Evolutionary conservation across 2,113 vertebrate species (phyloP).

Genomic region (Sander lucioperca): DNA sequence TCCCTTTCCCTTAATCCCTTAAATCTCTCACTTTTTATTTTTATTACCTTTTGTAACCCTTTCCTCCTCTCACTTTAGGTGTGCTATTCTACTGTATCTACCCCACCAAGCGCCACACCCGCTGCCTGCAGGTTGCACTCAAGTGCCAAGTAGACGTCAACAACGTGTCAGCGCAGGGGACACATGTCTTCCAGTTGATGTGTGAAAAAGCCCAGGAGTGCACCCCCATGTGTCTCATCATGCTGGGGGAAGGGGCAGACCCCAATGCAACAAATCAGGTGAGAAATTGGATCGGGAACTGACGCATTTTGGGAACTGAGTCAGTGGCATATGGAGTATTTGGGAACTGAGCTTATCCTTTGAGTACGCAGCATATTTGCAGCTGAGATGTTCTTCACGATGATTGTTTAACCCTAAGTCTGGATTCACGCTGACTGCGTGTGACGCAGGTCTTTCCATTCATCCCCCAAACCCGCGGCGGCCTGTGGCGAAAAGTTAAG

Average conservation of each 20-base stretch:
- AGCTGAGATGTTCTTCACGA: not conserved
- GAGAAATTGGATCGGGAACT: not conserved
- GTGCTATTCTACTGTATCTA: slow-evolving; percentile 92
- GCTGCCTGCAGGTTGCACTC: slow-evolving; percentile 87
- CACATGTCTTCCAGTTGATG: slow-evolving; percentile 89
- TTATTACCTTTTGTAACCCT: not conserved
- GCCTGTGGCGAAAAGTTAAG: too few species aligned
- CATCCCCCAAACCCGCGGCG: too few species aligned
- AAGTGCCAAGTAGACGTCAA: slow-evolving; percentile 89
- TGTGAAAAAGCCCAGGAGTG: slow-evolving; percentile 87
- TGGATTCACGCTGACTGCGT: too few species aligned
- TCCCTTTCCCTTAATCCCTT: not conserved
- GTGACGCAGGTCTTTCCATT: too few species aligned
- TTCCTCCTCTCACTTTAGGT: slow-evolving; percentile 75
- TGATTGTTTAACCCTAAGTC: not conserved
- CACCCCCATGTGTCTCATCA: slow-evolving; percentile 85
- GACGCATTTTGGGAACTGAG: not conserved
- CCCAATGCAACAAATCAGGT: slow-evolving; percentile 87
- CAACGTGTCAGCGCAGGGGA: slow-evolving; percentile 84
- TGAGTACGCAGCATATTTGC: not conserved
- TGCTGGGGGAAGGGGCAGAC: slow-evolving; percentile 90
- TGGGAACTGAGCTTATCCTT: not conserved
- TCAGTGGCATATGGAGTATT: not conserved
- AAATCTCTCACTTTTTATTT: not conserved
- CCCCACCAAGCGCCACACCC: slow-evolving; percentile 88